Conservation (phyloP, 1,140 invertebrate species). For the Portunus trituberculatus region DNA sequence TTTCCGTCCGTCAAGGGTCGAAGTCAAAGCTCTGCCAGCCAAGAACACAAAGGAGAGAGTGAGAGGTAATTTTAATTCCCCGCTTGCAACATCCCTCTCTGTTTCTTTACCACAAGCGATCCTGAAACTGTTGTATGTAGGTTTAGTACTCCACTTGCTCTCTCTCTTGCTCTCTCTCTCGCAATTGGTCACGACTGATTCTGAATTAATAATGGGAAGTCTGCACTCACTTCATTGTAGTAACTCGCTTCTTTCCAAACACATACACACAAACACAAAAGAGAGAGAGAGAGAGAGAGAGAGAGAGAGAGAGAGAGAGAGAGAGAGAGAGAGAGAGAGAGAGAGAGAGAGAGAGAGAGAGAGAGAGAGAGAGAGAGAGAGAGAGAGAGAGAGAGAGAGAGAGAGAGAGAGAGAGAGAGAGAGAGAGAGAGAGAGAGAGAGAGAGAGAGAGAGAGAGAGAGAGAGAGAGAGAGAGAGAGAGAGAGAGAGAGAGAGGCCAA, state of each 20-base stretch:
- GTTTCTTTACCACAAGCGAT: slow-evolving; percentile 22
- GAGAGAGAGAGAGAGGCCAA: no score
- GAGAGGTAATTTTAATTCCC: not conserved
- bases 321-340: not conserved
- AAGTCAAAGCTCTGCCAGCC: slow-evolving; percentile 17
- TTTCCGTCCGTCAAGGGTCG: slow-evolving; percentile 7
- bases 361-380: not conserved
- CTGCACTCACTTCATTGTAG: not conserved
- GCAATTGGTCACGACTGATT: not conserved
- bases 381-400: not conserved
- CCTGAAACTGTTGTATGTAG: slow-evolving; percentile 4
- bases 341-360: no score
- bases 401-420: not conserved
- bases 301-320: slow-evolving; percentile 7
- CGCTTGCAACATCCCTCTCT: not conserved
- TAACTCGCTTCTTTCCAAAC: not conserved
- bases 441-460: no score
- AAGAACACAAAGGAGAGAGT: not conserved
- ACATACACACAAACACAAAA: not conserved
- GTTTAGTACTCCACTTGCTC: not conserved
- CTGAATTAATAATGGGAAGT: not conserved
- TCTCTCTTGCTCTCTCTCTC: not conserved
- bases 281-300: not conserved
- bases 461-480: no score
- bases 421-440: no score